phyloP scores from a whole-genome alignment of 2,888 invertebrate genomes.

The Unio pictorum region DNA sequence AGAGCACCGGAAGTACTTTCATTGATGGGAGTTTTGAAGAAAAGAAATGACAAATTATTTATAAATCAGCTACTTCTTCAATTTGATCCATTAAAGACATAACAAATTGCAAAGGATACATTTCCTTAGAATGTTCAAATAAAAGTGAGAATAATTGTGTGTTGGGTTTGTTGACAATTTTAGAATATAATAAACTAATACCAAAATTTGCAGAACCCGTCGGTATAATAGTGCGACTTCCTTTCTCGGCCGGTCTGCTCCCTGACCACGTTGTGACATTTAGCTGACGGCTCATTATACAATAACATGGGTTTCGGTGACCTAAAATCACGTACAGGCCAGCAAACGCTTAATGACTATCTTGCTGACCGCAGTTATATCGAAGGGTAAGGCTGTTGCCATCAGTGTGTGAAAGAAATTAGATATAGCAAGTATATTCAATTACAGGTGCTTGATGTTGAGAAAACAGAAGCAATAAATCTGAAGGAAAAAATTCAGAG shows the following conservation, averaged over 20 bases:
- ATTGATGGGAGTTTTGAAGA: too few relatives aligned
- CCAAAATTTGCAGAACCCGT: not conserved
- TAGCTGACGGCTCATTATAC: not conserved
- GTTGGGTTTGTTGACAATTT: not conserved
- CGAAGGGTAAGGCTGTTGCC: constrained; percentile 79
- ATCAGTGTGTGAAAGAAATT: not conserved
- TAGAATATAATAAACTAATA: not conserved
- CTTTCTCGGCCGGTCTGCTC: not conserved
- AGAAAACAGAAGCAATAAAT: too few relatives aligned
- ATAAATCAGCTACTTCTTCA: too few relatives aligned
- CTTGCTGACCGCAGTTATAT: constrained; percentile 91
- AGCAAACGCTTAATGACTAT: constrained; percentile 85
- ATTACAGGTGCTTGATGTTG: too few relatives aligned
- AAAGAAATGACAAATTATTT: too few relatives aligned
- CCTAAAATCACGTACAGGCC: constrained; percentile 86
- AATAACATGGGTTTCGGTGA: constrained; percentile 86
- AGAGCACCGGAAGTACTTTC: not conserved
- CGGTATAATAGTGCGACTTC: not conserved
- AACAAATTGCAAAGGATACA: not conserved
- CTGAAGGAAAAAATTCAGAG: too few relatives aligned
- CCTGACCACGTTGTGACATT: constrained; percentile 26
- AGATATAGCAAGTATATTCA: too few relatives aligned
- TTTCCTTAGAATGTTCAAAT: not conserved
- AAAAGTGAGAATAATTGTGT: not conserved
- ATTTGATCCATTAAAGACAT: too few relatives aligned